Evolutionary conservation across 2,797 vertebrate species (phyloP), one percentile per base, ranked within the genome.

Genomic region (Cygnus olor): DNA sequence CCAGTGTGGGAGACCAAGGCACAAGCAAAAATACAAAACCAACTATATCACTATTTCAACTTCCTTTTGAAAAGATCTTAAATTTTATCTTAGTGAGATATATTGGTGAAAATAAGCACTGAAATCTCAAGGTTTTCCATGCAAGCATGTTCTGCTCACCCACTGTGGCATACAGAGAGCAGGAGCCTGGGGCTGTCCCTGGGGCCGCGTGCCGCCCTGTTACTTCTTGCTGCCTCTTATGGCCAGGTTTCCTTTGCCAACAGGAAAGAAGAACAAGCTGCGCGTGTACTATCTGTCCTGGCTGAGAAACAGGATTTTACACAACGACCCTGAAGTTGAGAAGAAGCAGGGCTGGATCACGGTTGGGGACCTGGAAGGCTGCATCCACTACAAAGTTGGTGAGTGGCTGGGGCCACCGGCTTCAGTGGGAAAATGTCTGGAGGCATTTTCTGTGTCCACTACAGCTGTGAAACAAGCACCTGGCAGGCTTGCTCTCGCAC

Each of bases 281-380:
- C 98, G 99, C 19, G 99, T 99, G 88, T 99, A 99, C 87, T 99
- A 99, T 97, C 98, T 99, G 96, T 99, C 99, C 63, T 99, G 99
- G 99, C 98, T 99, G 95, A 98, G 99, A 97, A 99, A 99, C 97
- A 98, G 99, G 97, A 99, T 99, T 95, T 97, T 99, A 90, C 99
- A 99, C 98, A 99, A 99, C 14, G 99, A 99, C 97, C 99, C 99
- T 1, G 99, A 99, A 89, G 99, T 99, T 93, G 99, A 99, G 94
- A 99, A 99, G 98, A 99, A 99, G 72, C 99, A 99, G 96, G 99
- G 99, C 17, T 99, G 99, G 99, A 99, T 99, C 97, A 99, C 99
- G 0, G 99, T 99, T 0, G 99, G 99, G 11, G 99, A 99, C 34
- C 97, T 99, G 97, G 99, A 99, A 97, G 99, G 99, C 92, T 99